Percentiles rank a stretch among this genome's conserved stretches.
Conservation (phyloP, 2,113 vertebrate species). For the Enhydra lutris region DNA sequence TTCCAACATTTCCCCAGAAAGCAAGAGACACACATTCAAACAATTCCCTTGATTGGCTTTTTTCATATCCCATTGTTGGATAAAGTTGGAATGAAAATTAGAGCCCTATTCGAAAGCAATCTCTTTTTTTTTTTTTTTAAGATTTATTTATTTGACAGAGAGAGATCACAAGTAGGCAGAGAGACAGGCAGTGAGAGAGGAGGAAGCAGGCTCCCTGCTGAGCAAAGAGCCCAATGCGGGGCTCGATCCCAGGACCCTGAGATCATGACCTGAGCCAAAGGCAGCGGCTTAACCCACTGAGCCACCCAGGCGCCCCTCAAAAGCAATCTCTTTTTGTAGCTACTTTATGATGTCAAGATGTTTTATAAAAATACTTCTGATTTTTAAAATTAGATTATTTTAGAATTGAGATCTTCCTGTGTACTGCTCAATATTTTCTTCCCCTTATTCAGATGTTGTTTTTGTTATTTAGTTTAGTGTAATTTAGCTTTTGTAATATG, state of each 20-base stretch:
- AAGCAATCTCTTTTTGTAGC: background rate
- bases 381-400: background rate
- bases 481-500: background rate
- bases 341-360: background rate
- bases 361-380: background rate
- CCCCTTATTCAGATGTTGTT: background rate
- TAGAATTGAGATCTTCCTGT: background rate
- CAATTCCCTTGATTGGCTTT: background rate
- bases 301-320: too few species aligned
- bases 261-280: too few species aligned
- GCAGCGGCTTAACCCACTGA: too few species aligned
- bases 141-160: too few species aligned
- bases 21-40: background rate
- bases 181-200: too few species aligned
- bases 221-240: too few species aligned
- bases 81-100: background rate
- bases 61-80: background rate
- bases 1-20: background rate
- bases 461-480: background rate
- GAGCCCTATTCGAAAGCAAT: background rate
- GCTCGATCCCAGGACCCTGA: too few species aligned
- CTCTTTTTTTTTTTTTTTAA: too few species aligned
- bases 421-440: background rate
- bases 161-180: too few species aligned
- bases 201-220: too few species aligned